Conservation (phyloP, 2,888 invertebrate species). For the Drosophila kuntzei region DNA sequence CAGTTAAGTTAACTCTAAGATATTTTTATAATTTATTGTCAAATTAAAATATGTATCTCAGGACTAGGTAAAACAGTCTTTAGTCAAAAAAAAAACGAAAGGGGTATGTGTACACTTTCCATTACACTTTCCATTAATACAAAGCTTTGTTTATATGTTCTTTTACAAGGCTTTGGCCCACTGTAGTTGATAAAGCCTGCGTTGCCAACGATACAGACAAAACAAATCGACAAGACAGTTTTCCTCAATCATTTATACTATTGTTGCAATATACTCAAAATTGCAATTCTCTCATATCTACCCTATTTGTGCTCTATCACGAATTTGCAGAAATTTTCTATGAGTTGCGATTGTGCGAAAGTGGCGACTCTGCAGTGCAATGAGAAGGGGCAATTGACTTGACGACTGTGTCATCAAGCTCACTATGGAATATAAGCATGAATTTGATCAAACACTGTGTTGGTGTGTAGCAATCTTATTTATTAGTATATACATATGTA, state of each 20-base stretch:
- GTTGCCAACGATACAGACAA: conserved; percentile 51
- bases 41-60: not conserved
- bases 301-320: conserved; percentile 4
- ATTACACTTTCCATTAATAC: not conserved
- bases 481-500: conserved; percentile 1
- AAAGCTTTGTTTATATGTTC: not conserved
- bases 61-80: not conserved
- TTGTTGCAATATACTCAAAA: conserved; percentile 20
- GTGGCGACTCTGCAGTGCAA: conserved; percentile 13
- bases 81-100: too few relatives aligned
- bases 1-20: not conserved
- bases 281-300: not conserved
- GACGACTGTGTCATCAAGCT: conserved; percentile 4
- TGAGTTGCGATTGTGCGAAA: conserved; percentile 19
- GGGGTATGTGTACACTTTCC: too few relatives aligned
- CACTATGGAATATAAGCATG: conserved; percentile 7
- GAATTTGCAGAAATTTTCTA: conserved; percentile 17
- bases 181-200: conserved; percentile 21
- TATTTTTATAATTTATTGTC: not conserved
- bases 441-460: not conserved
- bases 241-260: conserved; percentile 21
- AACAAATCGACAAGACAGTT: conserved; percentile 47
- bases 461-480: conserved; percentile 1
- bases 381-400: conserved; percentile 19
- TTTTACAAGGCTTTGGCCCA: conserved; percentile 2